Base-by-base conservation (phyloP, 2,797 vertebrate genomes). In the Alcedo atthis region DNA sequence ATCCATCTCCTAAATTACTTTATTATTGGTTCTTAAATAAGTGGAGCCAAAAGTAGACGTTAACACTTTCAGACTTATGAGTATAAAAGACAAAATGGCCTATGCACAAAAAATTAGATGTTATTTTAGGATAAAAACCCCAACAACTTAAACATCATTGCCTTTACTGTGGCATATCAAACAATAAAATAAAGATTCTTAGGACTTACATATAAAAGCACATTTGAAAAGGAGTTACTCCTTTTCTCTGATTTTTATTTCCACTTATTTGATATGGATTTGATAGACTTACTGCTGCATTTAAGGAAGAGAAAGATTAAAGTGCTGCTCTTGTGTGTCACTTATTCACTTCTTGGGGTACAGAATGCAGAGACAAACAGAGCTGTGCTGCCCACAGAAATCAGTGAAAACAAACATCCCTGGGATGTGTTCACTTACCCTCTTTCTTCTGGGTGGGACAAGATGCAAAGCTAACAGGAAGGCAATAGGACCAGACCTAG, bases 351-450 rank as follows among this genome's bases (percentile, higher is more conserved):
- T 8, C 28, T 63, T 40, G 12, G 24, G 43, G 51, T 42, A 58
- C 16, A 63, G 14, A 46, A 4, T 24, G 46, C 26, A 74, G 37
- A 66, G 17, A 58, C 19, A 79, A 90, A 59, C 16, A 48, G 62
- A 83, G n/a, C 28, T 49, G 25, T 59, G 45, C 32, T 88, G 28
- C 43, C 49, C n/a, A n/a, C 37, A 32, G 16, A 32, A 57, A 57
- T 15, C n/a, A 61, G 28, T 15, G 46, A 20, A 55, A 37, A 33
- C 12, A 76, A 82, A 46, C 7, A 26, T n/a, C 69, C 68, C 35
- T 35, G 14, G 26, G 67, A 25, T 48, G n/a, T 19, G 22, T 42
- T 83, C n/a, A 68, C 0, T 0, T 10, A 42, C 6, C 10, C 5
- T 63, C 33, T 11, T 53, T 45, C 32, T 61, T 35, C 42, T 26